Base-by-base conservation (phyloP, 2,888 invertebrate species). In the Dione vanillae region DNA sequence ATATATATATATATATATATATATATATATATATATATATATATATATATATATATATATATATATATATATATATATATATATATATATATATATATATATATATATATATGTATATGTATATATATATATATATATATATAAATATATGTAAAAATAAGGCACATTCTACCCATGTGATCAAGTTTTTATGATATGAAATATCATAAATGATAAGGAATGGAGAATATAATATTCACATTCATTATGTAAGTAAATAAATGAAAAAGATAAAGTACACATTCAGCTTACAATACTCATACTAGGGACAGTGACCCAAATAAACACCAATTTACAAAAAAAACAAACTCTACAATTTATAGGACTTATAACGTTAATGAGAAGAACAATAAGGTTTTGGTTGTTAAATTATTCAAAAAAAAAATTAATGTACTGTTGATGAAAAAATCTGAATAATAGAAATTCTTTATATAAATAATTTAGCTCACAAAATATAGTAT, bases 261-360 rank as follows among this genome's bases (percentile, higher is more conserved):
- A 40, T 19, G 41, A 10, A 41, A 19, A 35, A 64, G 62, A 51
- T 71, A 58, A 66, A 64, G 35, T 62, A 56, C 19, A 51, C 27
- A 27, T 40, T 54, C 35, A 27, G 20, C 62, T 37, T 56, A 58
- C 35, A 20, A 19, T 56, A 52, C 49, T 54, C 37, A n/a, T n/a
- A 56, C 56, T 70, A 70, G 19, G 61, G 67, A 71, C 65, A 67
- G 67, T 67, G 67, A 67, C 71, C 71, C 49, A 67, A 41, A 47
- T 71, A 43, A 43, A n/a, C 43, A 64, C 54, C 54, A 58, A 43
- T 35, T 67, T n/a, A n/a, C 27, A 67, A 65, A 49, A 52, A 71
- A 65, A 67, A 67, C 41, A 64, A 54, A 16, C 51, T 58, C 52
- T n/a, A n/a, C n/a, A n/a, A n/a, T n/a, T n/a, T n/a, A n/a, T n/a